Evolutionary conservation across 2,113 vertebrate genomes (phyloP), one percentile per base, ranked within the genome.

Genomic region (Taxidea taxus): DNA sequence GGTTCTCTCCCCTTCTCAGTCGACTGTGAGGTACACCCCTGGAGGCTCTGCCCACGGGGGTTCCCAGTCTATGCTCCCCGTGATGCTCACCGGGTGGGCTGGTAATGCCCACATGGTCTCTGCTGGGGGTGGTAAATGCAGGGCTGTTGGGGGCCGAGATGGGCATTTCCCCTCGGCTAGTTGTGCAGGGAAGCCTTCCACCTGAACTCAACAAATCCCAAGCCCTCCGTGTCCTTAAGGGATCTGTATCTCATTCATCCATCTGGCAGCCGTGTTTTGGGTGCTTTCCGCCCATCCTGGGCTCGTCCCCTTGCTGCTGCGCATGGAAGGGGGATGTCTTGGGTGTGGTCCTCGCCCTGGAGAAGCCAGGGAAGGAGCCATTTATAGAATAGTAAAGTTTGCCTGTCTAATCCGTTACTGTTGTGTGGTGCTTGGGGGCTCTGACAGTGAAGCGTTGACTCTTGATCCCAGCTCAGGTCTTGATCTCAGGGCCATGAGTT

Each of bases 91-190:
- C 0, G 13, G 20, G n/a, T 3, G n/a, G 56, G 44, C 49, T 34
- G 66, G 20, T 5, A 7, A 16, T 0, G 2, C 15, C 29, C 0
- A 0, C 3, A 16, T 47, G 31, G 15, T 16, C 29, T 1, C 39
- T 27, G 6, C 3, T 25, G 8, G 12, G 37, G 6, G 25, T 31
- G 11, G 1, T 1, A 0, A 7, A 4, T 0, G 10, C 34, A 44
- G 23, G 23, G 20, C 39, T 7, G 0, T 3, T 1, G 4, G 18
- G 3, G 4, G n/a, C 18, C n/a, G 0, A 1, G 66, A 14, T 7
- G 15, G 7, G 44, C 9, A 3, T 39, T 27, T 62, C 6, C 39
- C 14, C 2, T 37, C 6, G 1, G 44, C 11, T 14, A 44, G 23
- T 21, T 47, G 44, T 47, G 44, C 27, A 39, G 7, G 70, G 39